A percentile compares a stretch with the other conserved stretches of the same genome.
These are phyloP conservation scores for Ispidina picta DNA, from an alignment of 2,797 vertebrate species.

Conservation along the genomic window DNA sequence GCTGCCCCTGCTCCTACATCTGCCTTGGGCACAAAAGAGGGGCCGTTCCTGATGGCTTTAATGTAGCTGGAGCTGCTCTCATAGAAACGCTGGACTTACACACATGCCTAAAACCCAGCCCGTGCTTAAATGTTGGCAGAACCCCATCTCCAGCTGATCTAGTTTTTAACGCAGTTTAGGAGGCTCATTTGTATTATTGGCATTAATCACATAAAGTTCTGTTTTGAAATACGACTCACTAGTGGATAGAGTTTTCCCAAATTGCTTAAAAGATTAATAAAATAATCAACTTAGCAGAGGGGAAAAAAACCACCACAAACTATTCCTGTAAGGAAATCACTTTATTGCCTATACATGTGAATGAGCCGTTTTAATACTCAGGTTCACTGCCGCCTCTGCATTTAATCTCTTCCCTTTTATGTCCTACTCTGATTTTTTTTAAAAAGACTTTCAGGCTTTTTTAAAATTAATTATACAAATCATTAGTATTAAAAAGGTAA, in stretches of 20 bases:
- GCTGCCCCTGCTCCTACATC: too few species aligned
- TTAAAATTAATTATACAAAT: slow-evolving; percentile 85
- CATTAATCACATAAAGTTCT: not conserved
- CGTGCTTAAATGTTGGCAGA: not conserved
- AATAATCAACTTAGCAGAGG: slow-evolving; percentile 51
- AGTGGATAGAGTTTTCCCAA: slow-evolving; percentile 52
- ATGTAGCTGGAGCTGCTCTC: fast-evolving
- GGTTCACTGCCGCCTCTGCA: slow-evolving; percentile 60
- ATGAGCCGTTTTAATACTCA: slow-evolving; percentile 57
- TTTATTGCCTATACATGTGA: slow-evolving; percentile 44
- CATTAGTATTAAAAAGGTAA: slow-evolving; percentile 85
- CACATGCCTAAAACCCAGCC: fast-evolving
- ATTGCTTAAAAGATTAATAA: slow-evolving; percentile 53
- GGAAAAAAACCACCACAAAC: not conserved
- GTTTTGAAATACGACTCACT: not conserved
- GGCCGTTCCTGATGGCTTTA: fast-evolving
- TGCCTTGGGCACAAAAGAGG: fast-evolving
- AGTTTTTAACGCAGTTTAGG: not conserved
- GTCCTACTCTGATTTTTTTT: slow-evolving; percentile 61
- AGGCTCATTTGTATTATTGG: not conserved
- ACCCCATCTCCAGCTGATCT: not conserved
- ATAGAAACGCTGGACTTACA: not conserved
- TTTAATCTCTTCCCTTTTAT: slow-evolving; percentile 75
- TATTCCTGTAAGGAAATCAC: slow-evolving; percentile 58
- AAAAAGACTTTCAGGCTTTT: slow-evolving; percentile 74